A percentile compares a stretch with the other conserved stretches of the same genome.
phyloP scores from a whole-genome alignment of 92 coral and sea anemone genomes.

The Zoanthus solanderi region DNA sequence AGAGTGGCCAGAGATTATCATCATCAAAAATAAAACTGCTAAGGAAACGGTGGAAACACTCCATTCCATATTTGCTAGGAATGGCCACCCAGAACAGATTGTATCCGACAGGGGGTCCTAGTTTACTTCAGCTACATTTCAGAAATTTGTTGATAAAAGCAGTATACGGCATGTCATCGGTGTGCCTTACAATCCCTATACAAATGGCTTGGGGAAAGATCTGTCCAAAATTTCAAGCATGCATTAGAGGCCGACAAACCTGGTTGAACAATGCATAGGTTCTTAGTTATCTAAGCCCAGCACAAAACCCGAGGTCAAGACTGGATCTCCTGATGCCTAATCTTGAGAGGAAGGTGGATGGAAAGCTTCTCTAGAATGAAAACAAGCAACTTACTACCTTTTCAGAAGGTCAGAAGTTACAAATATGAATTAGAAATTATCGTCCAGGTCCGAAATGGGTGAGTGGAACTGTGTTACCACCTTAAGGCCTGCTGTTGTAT shows the following conservation, averaged over 20 bases:
- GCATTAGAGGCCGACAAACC: slow-evolving; percentile 9
- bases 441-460: slow-evolving; percentile 49
- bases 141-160: background rate
- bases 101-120: no score
- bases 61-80: slow-evolving; percentile 19
- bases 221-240: slow-evolving; percentile 56
- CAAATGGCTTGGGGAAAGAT: slow-evolving; percentile 36
- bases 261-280: background rate
- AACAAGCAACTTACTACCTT: no score
- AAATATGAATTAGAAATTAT: background rate
- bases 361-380: no score
- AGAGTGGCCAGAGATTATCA: no score
- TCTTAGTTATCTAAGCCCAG: slow-evolving; percentile 32
- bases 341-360: no score
- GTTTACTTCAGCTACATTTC: no score
- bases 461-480: slow-evolving; percentile 27
- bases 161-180: slow-evolving; percentile 29
- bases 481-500: slow-evolving; percentile 37
- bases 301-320: no score
- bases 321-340: no score
- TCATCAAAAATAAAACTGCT: slow-evolving; percentile 38
- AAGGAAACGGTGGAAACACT: slow-evolving; percentile 34
- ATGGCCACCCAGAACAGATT: background rate
- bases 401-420: background rate
- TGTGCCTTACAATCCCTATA: background rate